A percentile compares a stretch with the other conserved stretches of the same genome.
Evolutionary conservation across 2,888 invertebrate genomes (phyloP).

Genomic region (Achlya flavicornis): DNA sequence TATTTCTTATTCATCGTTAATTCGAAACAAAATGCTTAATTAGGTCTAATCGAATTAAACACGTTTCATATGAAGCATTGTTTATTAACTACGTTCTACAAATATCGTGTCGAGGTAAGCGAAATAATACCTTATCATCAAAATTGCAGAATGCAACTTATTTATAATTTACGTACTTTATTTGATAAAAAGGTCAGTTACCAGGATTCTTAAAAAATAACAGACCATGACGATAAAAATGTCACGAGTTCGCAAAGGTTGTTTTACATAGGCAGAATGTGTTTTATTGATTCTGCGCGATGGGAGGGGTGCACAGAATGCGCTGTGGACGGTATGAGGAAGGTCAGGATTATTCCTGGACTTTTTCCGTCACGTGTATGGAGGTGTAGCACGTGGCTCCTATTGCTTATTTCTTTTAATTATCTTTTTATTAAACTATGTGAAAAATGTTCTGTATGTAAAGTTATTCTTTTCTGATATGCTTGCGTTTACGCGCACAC

Average conservation of each 20-base stretch:
- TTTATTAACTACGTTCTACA: neutral
- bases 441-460: too few species aligned
- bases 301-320: slow-evolving; percentile 50
- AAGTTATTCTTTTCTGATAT: too few species aligned
- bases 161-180: neutral
- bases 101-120: neutral
- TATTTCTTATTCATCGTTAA: neutral
- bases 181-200: neutral
- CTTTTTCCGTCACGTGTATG: slow-evolving; percentile 22
- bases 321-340: slow-evolving; percentile 56
- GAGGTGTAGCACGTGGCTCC: slow-evolving; percentile 21
- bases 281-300: slow-evolving; percentile 66
- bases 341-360: slow-evolving; percentile 60
- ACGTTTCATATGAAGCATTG: neutral
- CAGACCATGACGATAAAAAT: neutral
- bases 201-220: neutral
- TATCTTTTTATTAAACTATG: too few species aligned
- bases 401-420: slow-evolving; percentile 7
- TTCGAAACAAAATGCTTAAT: slow-evolving; percentile 4
- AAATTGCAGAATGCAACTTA: slow-evolving; percentile 1
- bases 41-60: slow-evolving; percentile 9
- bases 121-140: neutral
- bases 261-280: slow-evolving; percentile 20
- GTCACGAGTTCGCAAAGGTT: slow-evolving; percentile 19
- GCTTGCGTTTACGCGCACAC: too few species aligned